These are phyloP conservation scores for Tinea pellionella DNA, from an alignment of 2,888 invertebrate species.

Conservation along the genomic window DNA sequence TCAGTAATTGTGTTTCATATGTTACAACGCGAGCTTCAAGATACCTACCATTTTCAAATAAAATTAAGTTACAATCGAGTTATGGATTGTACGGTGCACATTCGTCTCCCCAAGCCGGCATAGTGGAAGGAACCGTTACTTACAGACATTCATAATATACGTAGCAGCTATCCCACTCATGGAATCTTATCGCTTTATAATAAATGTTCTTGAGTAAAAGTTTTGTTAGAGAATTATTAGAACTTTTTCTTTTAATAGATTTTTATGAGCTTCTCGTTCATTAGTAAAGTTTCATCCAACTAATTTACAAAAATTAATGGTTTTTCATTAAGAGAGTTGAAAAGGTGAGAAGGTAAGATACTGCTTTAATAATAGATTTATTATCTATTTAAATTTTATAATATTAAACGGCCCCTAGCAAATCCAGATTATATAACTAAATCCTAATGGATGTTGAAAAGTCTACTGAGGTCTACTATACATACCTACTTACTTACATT, in stretches of 20 bases:
- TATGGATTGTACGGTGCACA: too few species aligned
- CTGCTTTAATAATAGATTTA: not conserved
- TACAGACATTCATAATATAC: too few species aligned
- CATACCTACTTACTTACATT: not conserved
- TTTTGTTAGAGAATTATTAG: not conserved
- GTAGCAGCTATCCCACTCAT: too few species aligned
- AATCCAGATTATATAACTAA: conserved; percentile 3
- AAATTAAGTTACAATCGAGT: too few species aligned
- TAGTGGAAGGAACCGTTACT: too few species aligned
- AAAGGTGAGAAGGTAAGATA: not conserved
- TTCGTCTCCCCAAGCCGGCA: too few species aligned
- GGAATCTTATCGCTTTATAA: too few species aligned
- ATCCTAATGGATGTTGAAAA: conserved; percentile 12
- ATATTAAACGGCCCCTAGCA: not conserved
- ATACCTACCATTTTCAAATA: too few species aligned
- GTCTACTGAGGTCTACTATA: not conserved
- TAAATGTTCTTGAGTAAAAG: not conserved
- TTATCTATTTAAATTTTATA: not conserved
- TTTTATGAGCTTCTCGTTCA: not conserved
- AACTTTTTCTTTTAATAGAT: not conserved
- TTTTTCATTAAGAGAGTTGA: not conserved
- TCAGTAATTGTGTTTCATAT: too few species aligned
- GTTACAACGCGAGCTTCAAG: too few species aligned
- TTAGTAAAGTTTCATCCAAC: not conserved
- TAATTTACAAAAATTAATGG: not conserved